Base-by-base conservation (phyloP, 2,113 vertebrate species). In the Xyrauchen texanus region DNA sequence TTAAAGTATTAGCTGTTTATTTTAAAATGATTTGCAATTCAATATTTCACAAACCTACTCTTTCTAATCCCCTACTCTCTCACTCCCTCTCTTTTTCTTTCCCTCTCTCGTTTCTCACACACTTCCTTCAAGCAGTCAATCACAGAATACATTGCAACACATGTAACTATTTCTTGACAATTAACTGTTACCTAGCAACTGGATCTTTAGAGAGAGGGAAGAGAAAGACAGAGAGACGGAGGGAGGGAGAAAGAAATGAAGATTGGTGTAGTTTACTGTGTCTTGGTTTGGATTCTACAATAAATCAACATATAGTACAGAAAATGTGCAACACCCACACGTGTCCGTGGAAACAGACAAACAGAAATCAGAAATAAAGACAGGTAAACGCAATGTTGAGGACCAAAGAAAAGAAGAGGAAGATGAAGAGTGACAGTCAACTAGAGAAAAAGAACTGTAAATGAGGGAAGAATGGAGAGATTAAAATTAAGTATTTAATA, bases 131-230 rank as follows among this genome's bases (percentile, higher is more conserved):
- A 76, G 79, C 84, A 88, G 84, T 84, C 92, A 90, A 89, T 87
- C 89, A 86, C 85, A 61, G 85, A 88, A 91, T 90, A 88, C 90
- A 91, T 88, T 81, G 89, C 90, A 92, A 91, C 90, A 92, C 90
- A 92, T 91, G 89, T 90, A 92, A 91, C 92, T 93, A 93, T 91
- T 92, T 91, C 93, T 93, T 91, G 91, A 92, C 92, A 93, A 94
- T 93, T 94, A 94, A 93, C 89, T 87, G 93, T 94, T 93, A 91
- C 93, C 93, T 94, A 94, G 93, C 93, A 94, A 94, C 93, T 91
- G 89, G 92, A 83, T 91, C 88, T 88, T 91, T 91, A 89, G 91
- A 85, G 79, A 87, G 84, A 86, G 80, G 62, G 52, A 34, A 78
- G 61, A 79, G 10, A 68, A 52, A 84, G 57, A 61, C 15, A 66